These are phyloP conservation scores for Meiosimyza platycephala DNA, from an alignment of 2,888 invertebrate genomes.

Conservation along the genomic window DNA sequence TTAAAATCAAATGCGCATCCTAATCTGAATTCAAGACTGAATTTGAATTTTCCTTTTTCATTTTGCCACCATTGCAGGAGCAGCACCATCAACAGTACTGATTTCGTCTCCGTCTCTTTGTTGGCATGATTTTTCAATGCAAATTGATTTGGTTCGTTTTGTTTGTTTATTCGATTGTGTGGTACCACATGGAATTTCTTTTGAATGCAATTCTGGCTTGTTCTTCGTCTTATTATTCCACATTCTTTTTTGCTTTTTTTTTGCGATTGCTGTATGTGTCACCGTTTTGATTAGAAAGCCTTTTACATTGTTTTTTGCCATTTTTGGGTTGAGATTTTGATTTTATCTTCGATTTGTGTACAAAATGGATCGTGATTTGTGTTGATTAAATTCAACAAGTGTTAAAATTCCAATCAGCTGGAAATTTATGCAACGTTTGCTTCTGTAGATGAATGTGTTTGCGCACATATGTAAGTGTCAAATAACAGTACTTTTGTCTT, in stretches of 20 bases:
- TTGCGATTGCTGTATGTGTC: no score
- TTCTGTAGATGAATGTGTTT: not conserved
- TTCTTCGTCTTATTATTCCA: not conserved
- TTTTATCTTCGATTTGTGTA: slow-evolving; percentile 5
- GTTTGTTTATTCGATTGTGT: no score
- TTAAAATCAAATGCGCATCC: no score
- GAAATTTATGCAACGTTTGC: slow-evolving; percentile 17
- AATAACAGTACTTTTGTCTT: slow-evolving; percentile 17
- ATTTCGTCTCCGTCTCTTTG: slow-evolving; percentile 2
- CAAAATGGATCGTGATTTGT: slow-evolving; percentile 32
- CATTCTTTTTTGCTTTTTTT: not conserved
- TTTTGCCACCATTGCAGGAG: slow-evolving; percentile 19
- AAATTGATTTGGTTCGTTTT: slow-evolving; percentile 26
- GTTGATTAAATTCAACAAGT: slow-evolving; percentile 36
- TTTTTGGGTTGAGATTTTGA: not conserved
- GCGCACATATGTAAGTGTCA: not conserved
- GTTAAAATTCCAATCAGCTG: slow-evolving; percentile 31
- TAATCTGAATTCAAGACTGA: no score
- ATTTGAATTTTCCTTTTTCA: slow-evolving; percentile 15
- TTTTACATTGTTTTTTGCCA: not conserved
- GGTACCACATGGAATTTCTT: slow-evolving; percentile 7
- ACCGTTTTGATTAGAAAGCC: slow-evolving; percentile 21
- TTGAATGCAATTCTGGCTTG: slow-evolving; percentile 2
- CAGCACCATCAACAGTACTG: no score
- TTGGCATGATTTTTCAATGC: slow-evolving; percentile 25